These are phyloP conservation scores for Nemopilema nomurai DNA, from an alignment of 30 jellyfish, hydroid and myxozoan genomes.

Conservation along the genomic window DNA sequence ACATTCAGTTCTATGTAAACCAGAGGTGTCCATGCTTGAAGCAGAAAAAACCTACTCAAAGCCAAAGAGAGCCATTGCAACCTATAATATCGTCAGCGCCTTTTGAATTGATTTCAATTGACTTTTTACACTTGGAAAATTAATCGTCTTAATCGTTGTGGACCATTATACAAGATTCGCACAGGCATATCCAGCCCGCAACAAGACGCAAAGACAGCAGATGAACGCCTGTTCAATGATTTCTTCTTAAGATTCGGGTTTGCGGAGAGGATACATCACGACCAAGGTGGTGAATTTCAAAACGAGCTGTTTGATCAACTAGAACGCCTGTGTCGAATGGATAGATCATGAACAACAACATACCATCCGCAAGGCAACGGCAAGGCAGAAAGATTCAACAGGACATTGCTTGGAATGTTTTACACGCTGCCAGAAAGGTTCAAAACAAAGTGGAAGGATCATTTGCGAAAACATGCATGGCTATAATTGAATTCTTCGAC, in stretches of 20 bases:
- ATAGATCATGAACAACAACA: slow-evolving; percentile 28
- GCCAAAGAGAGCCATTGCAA: slow-evolving; percentile 39
- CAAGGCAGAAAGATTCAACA: slow-evolving; percentile 17
- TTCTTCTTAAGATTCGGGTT: slow-evolving; percentile 44
- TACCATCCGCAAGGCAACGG: slow-evolving; percentile 50
- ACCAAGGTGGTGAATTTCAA: slow-evolving; percentile 62
- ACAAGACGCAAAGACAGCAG: slow-evolving; percentile 61
- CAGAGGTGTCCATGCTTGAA: slow-evolving; percentile 39
- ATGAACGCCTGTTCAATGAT: slow-evolving; percentile 25
- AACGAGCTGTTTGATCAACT: slow-evolving; percentile 34
- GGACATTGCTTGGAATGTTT: slow-evolving; percentile 41
- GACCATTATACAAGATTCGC: slow-evolving; percentile 51
- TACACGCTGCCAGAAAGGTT: slow-evolving; percentile 16
- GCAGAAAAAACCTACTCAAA: slow-evolving; percentile 23
- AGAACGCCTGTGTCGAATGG: slow-evolving; percentile 28
- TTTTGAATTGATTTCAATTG: slow-evolving; percentile 48
- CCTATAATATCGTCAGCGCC: slow-evolving; percentile 21
- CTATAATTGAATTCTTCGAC: not conserved
- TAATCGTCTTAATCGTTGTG: slow-evolving; percentile 21
- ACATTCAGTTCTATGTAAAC: slow-evolving; percentile 30
- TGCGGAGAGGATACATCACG: slow-evolving; percentile 39
- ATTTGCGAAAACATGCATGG: not conserved
- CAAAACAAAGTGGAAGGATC: slow-evolving; percentile 1
- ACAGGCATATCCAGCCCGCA: slow-evolving; percentile 47
- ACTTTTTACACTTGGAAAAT: slow-evolving; percentile 26